Percentiles rank a stretch among this genome's conserved stretches.
Evolutionary conservation across 2,888 invertebrate genomes (phyloP).

Genomic region (Steromphala cineraria): DNA sequence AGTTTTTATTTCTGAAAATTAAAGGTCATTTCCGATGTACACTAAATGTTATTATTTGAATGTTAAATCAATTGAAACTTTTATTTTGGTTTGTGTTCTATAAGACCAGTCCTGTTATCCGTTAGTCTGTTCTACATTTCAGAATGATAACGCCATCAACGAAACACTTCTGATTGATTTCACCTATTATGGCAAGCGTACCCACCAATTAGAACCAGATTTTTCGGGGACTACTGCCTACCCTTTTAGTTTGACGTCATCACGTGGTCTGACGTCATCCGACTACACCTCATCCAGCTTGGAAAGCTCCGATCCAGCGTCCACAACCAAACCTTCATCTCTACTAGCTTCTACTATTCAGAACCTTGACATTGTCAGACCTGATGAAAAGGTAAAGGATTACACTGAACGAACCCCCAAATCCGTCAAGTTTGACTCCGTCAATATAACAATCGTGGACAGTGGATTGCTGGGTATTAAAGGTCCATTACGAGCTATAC

Average conservation of each 20-base stretch:
- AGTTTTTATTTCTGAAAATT: too few species aligned
- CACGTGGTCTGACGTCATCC: not conserved
- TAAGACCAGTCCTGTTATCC: too few species aligned
- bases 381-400: not conserved
- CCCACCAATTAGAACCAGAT: not conserved
- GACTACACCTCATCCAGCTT: not conserved
- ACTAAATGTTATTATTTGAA: too few species aligned
- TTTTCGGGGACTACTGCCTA: not conserved
- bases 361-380: not conserved
- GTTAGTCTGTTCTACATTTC: not conserved
- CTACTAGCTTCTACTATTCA: not conserved
- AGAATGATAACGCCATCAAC: not conserved
- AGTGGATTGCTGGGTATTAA: slow-evolving; percentile 1
- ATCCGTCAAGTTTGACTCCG: not conserved
- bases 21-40: too few species aligned
- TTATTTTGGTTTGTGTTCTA: too few species aligned
- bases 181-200: slow-evolving; percentile 17
- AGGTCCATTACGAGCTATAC: not conserved
- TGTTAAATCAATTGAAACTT: too few species aligned
- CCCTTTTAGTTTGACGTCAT: not conserved
- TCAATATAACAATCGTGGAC: not conserved
- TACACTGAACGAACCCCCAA: not conserved
- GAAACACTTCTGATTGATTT: slow-evolving; percentile 19
- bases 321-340: not conserved
- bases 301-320: not conserved